These are phyloP conservation scores for Girardia tigrina DNA, from an alignment of 2,888 invertebrate genomes.

Conservation along the genomic window DNA sequence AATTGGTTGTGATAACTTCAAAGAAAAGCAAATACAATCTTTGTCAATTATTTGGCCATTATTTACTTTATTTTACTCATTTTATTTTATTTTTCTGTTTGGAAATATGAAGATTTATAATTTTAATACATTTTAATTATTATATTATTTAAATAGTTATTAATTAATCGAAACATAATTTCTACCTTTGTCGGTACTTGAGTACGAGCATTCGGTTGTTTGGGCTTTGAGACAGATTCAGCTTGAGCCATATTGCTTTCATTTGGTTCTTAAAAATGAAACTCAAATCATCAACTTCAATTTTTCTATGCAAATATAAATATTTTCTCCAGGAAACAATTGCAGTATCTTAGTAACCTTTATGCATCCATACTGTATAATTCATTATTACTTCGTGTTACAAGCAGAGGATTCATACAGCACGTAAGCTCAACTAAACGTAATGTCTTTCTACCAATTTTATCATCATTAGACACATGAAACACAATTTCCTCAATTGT, in stretches of 20 bases:
- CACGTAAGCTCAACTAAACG: neutral
- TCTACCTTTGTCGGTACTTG: neutral
- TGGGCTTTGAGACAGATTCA: neutral
- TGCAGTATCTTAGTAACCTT: neutral
- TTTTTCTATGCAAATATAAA: neutral
- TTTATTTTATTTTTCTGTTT: no score
- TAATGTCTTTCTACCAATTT: neutral
- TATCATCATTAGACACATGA: neutral
- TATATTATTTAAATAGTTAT: no score
- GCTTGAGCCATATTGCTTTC: conserved; percentile 17
- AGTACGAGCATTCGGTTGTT: neutral
- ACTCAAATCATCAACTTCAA: neutral
- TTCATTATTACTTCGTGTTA: neutral
- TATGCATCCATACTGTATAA: neutral
- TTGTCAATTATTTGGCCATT: no score
- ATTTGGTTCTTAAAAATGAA: neutral
- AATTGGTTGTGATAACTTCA: no score
- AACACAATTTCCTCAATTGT: neutral
- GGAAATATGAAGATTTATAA: no score
- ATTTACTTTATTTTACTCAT: no score
- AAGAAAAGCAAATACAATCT: no score
- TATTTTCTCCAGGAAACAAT: neutral
- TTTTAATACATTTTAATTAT: no score
- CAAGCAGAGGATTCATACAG: neutral
- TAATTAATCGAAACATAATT: no score